phyloP scores from a whole-genome alignment of 92 coral and sea anemone species.

The Umimayanthus kanabou region DNA sequence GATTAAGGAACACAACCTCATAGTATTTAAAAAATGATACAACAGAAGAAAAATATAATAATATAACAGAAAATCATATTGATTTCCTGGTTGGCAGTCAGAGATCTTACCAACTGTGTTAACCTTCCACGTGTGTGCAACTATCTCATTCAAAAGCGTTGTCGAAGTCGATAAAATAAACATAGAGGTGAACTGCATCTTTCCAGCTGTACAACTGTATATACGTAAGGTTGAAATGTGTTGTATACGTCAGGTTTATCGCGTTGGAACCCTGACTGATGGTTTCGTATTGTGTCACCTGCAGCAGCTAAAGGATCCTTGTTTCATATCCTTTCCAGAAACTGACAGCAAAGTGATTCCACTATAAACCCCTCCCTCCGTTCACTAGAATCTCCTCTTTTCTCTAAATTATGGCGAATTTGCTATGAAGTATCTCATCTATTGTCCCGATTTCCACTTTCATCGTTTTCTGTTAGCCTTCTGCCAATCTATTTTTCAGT shows the following conservation, averaged over 20 bases:
- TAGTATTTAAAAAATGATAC: too few relatives aligned
- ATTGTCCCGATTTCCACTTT: background rate
- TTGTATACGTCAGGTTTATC: background rate
- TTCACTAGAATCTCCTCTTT: background rate
- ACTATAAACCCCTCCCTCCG: background rate
- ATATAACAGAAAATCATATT: too few relatives aligned
- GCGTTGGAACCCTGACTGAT: background rate
- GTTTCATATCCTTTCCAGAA: background rate
- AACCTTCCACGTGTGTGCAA: too few relatives aligned
- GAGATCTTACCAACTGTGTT: too few relatives aligned
- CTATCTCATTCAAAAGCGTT: too few relatives aligned
- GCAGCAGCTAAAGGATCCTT: background rate
- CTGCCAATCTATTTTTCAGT: slow-evolving; percentile 4
- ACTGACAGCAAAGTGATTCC: background rate
- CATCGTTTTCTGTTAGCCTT: background rate
- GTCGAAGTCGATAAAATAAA: too few relatives aligned
- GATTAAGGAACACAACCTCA: too few relatives aligned
- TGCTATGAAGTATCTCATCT: background rate
- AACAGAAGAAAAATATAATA: too few relatives aligned
- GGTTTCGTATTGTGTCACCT: background rate
- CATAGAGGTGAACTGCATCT: too few relatives aligned
- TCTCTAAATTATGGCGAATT: slow-evolving; percentile 1
- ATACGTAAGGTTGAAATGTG: background rate
- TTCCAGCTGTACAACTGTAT: background rate
- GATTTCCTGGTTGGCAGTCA: too few relatives aligned